These are phyloP conservation scores for Luehdorfia chinensis DNA, from an alignment of 1,140 invertebrate species.

Conservation along the genomic window DNA sequence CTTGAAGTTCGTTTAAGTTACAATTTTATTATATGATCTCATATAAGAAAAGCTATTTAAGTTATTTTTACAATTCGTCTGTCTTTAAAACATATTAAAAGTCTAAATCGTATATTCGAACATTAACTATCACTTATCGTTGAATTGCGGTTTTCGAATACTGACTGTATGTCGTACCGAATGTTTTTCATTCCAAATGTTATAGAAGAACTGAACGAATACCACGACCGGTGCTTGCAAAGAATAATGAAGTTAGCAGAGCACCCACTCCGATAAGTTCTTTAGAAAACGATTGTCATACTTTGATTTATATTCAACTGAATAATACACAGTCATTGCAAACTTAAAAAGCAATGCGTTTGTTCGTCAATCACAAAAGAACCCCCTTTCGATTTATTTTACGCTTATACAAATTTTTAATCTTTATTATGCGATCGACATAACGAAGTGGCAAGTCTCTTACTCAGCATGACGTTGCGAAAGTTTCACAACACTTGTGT, in stretches of 20 bases:
- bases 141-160: slow-evolving; percentile 27
- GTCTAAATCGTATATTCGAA: slow-evolving; percentile 23
- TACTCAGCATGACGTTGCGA: slow-evolving; percentile 23
- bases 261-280: slow-evolving; percentile 9
- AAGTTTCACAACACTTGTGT: slow-evolving; percentile 11
- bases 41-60: too few species aligned
- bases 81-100: background rate
- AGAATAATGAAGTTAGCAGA: slow-evolving; percentile 23
- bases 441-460: slow-evolving; percentile 15
- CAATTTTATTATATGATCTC: too few species aligned
- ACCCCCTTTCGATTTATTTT: slow-evolving; percentile 4
- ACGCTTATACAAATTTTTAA: slow-evolving; percentile 19
- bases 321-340: slow-evolving; percentile 10
- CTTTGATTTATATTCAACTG: slow-evolving; percentile 5
- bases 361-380: slow-evolving; percentile 15
- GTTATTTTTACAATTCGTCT: too few species aligned
- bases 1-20: too few species aligned
- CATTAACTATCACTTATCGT: slow-evolving; percentile 25
- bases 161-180: slow-evolving; percentile 25
- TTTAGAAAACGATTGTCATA: slow-evolving; percentile 1
- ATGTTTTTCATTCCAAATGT: slow-evolving; percentile 21
- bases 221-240: slow-evolving; percentile 15
- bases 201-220: slow-evolving; percentile 18
- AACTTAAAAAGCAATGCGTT: slow-evolving; percentile 2
- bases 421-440: slow-evolving; percentile 17